These are phyloP conservation scores for Dendrolimus pini DNA, from an alignment of 2,888 invertebrate species.

Conservation along the genomic window DNA sequence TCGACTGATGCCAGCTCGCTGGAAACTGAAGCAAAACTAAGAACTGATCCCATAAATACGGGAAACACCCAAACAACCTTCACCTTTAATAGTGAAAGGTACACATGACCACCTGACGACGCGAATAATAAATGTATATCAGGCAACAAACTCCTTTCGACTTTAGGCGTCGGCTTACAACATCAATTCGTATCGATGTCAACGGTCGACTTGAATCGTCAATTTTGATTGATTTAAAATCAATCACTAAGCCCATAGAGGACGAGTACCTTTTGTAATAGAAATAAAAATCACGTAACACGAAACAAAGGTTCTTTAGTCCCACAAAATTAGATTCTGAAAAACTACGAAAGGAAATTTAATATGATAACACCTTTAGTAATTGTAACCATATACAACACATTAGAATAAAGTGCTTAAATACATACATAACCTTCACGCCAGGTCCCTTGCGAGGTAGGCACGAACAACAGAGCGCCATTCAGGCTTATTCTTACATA, in stretches of 20 bases:
- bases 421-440: too few relatives aligned
- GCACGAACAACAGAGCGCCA: too few relatives aligned
- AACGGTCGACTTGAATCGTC: neutral
- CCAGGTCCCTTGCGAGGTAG: too few relatives aligned
- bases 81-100: neutral
- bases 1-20: neutral
- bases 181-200: neutral
- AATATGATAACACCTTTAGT: too few relatives aligned
- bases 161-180: neutral
- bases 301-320: too few relatives aligned
- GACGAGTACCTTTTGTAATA: too few relatives aligned
- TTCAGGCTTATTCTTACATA: too few relatives aligned
- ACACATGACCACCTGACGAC: neutral
- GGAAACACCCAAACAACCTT: neutral
- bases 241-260: neutral
- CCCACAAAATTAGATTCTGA: too few relatives aligned
- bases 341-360: too few relatives aligned
- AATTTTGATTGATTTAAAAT: neutral
- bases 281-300: too few relatives aligned
- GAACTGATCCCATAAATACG: neutral
- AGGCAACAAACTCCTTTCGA: neutral
- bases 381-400: too few relatives aligned
- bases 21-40: neutral
- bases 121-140: neutral
- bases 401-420: too few relatives aligned